Evolutionary conservation across 2,113 vertebrate species (phyloP).

Genomic region (Mormoops blainvillei): DNA sequence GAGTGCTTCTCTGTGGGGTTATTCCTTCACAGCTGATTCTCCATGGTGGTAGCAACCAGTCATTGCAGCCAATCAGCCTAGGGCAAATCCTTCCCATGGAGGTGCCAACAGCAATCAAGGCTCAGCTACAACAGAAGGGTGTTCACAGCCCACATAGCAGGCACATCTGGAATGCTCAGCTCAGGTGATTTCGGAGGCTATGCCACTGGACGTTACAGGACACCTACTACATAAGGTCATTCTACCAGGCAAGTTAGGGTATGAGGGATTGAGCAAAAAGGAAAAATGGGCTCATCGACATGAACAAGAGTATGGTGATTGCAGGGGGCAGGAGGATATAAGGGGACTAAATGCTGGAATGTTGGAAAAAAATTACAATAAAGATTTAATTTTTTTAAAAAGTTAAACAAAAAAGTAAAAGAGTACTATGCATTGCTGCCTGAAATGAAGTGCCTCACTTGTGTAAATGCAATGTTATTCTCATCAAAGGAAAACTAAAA

Average conservation of each 20-base stretch:
- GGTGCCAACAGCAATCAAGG: neutral
- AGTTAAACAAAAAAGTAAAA: neutral
- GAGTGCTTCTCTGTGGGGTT: neutral
- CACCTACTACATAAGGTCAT: neutral
- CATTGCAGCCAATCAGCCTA: neutral
- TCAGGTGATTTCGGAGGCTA: neutral
- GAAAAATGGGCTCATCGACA: too few species aligned
- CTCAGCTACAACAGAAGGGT: neutral
- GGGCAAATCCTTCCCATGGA: neutral
- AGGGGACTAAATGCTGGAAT: too few species aligned
- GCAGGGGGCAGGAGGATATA: too few species aligned
- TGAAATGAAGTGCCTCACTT: neutral
- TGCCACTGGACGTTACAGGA: neutral
- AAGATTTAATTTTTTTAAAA: too few species aligned
- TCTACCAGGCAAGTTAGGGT: neutral
- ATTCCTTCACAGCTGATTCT: neutral
- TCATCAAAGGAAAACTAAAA: conserved; percentile 38
- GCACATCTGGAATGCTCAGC: neutral
- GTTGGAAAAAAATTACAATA: too few species aligned
- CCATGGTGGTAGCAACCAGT: neutral
- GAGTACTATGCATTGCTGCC: neutral
- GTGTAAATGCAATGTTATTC: neutral
- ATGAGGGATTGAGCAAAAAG: too few species aligned
- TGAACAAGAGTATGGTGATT: too few species aligned
- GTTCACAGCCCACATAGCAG: neutral